Conservation (phyloP, 2,888 invertebrate species). For the Monoplex corrugatus region DNA sequence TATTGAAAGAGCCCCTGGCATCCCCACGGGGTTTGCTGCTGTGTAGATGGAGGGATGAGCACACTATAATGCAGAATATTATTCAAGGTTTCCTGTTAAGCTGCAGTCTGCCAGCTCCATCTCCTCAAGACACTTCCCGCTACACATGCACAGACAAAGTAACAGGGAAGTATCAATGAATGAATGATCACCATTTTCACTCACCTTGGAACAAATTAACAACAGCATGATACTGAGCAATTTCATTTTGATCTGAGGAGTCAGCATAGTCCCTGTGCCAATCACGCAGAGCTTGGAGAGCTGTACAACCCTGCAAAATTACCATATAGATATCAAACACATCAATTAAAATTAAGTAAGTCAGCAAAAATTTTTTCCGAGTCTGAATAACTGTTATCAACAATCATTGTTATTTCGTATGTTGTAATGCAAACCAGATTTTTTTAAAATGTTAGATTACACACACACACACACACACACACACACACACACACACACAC, state of each 20-base stretch:
- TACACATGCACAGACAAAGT: too few species aligned
- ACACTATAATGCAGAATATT: background rate
- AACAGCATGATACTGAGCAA: conserved; percentile 49
- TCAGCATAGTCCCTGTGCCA: conserved; percentile 40
- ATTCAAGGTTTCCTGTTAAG: background rate
- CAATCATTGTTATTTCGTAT: too few species aligned
- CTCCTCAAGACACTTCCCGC: too few species aligned
- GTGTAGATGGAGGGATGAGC: too few species aligned
- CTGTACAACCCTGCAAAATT: conserved; percentile 20
- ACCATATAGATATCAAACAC: background rate
- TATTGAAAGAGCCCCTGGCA: too few species aligned
- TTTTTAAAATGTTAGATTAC: too few species aligned
- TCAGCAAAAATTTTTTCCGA: too few species aligned
- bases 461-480: too few species aligned
- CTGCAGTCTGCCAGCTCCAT: conserved; percentile 35
- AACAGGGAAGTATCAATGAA: too few species aligned
- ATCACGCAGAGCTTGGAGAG: conserved; percentile 25
- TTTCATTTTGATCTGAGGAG: background rate
- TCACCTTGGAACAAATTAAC: conserved; percentile 46
- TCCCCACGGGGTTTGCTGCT: too few species aligned
- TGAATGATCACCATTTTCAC: conserved; percentile 25
- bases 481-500: background rate
- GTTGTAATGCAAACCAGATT: too few species aligned
- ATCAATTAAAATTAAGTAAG: background rate
- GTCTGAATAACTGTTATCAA: too few species aligned